phyloP scores from a whole-genome alignment of 2,113 vertebrate species.

The Grammomys surdaster region DNA sequence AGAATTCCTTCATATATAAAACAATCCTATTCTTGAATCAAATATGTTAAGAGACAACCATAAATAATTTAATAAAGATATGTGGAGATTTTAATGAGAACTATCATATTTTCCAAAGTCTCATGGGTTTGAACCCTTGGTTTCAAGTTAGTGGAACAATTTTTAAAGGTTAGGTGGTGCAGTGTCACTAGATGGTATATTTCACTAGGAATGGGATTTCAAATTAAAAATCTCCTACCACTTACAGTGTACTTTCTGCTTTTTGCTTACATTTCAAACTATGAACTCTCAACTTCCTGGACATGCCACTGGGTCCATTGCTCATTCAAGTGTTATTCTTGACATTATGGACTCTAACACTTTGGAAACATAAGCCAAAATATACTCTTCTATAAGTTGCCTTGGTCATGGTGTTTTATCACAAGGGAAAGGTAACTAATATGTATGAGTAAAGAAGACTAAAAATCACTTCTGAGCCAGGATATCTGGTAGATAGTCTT shows the following conservation, averaged over 20 bases:
- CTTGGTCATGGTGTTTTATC: background rate
- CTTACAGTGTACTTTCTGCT: background rate
- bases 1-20: background rate
- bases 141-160: background rate
- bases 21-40: background rate
- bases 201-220: background rate
- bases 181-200: background rate
- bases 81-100: background rate
- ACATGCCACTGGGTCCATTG: background rate
- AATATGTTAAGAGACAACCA: background rate
- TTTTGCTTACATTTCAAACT: background rate
- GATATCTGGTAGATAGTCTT: background rate
- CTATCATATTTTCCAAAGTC: background rate
- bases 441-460: background rate
- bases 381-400: no score
- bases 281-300: no score
- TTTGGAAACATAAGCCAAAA: background rate
- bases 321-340: background rate
- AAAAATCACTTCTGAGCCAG: accelerated
- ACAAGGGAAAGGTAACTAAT: background rate
- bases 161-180: background rate
- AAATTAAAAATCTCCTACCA: background rate
- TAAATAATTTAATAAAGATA: background rate
- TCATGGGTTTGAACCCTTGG: background rate
- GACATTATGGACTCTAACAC: background rate